Evolutionary conservation across 2,113 vertebrate genomes (phyloP), one percentile per base, ranked within the genome.

Genomic region (Seriola dumerili): DNA sequence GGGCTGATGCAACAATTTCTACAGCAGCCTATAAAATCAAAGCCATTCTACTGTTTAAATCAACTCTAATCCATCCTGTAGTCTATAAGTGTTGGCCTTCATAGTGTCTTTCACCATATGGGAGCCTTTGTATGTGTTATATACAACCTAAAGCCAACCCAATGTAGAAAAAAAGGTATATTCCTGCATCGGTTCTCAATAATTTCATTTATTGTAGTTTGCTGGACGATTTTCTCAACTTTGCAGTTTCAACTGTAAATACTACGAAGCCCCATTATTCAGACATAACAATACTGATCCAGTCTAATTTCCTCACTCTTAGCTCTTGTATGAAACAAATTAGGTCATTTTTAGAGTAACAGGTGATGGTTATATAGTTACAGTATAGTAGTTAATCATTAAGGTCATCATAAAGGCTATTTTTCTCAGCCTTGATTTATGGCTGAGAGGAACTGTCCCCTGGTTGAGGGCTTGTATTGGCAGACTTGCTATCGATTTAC

Each of bases 401-500:
- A 76, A 55, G 72, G 63, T 76, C 40, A 70, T 83, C 48, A 62
- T 65, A 66, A 85, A 83, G 58, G 36, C 48, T 61, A 8, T 61
- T 79, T 80, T 61, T 58, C 38, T 21, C 9, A 40, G 36, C 12
- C 17, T 57, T 78, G 42, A 73, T 78, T 80, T 65, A 69, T 66
- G 46, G 23, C 52, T 38, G 4, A 62, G 54, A 62, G 21, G 13
- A 80, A 64, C 63, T 70, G 65, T 58, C 58, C 66, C 36, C 54
- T 5, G n/a, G 62, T 61, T 58, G 19, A 67, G 3, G 13, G n/a
- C 76, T 79, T 76, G 13, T 70, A 40, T 77, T 84, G 85, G 70
- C 65, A 75, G 65, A 77, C 50, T 76, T 83, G 61, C 73, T 66
- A 54, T 81, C 80, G 59, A 85, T 87, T 88, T 67, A 82, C 68